Evolutionary conservation across 2,797 vertebrate genomes (phyloP), one percentile per base, ranked within the genome.

Genomic region (Pyrocephalus nanus): DNA sequence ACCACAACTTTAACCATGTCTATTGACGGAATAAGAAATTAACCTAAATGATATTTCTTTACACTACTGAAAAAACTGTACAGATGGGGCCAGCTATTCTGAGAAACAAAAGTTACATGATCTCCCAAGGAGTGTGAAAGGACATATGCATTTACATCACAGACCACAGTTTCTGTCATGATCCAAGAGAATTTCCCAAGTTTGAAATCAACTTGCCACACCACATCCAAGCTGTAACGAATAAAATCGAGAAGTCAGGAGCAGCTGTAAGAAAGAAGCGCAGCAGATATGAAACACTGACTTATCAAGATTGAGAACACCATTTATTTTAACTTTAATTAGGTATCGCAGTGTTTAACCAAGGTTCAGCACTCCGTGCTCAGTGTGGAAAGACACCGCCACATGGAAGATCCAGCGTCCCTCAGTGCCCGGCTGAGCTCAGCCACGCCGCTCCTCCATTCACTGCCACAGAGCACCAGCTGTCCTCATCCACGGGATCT

Each of bases 401-500:
- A 34, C 14, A 14, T 0, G 18, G 4, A 48, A 64, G 26, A 18
- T 12, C 2, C 1, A 66, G 12, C 9, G 12, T 20, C 30, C 22
- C 36, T 54, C 32, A 4, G 0, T 0, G 30, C 30, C 51, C 2
- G 29, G 55, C 60, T 30, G 60, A 62, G 60, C 40, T 30, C 61
- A 15, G 2, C 10, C 20, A 30, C 51, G 27, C 51, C 11, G 22
- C 5, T 27, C 13, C 54, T 5, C 8, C 1, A 0, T 4, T 26
- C 45, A 51, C 27, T 10, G 50, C 27, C 64, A 5, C 4, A 2
- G 9, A 5, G 6, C 2, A 0, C 16, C 30, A 13, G 36, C 1
- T 22, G 18, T 26, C 17, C 40, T 8, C 60, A 15, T 4, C 50
- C 34, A 15, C 0, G 25, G 6, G 11, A 29, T 21, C 40, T 38